Evolutionary conservation across 2,888 invertebrate genomes (phyloP).

Genomic region (Acronicta aceris): DNA sequence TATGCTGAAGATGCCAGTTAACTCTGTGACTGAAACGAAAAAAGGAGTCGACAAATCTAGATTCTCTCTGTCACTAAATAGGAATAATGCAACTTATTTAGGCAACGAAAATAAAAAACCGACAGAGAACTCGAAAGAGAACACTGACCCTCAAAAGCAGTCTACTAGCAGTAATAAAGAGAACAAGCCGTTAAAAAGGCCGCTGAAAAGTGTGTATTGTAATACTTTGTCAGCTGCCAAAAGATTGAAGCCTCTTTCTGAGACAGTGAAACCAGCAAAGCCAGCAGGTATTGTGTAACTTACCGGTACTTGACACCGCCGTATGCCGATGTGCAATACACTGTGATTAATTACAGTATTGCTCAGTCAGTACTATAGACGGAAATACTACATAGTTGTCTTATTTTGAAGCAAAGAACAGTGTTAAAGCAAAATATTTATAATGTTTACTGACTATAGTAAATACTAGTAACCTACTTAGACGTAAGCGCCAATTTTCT

Average conservation of each 20-base stretch:
- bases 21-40: constrained; percentile 82
- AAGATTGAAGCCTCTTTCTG: constrained; percentile 78
- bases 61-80: constrained; percentile 81
- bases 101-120: constrained; percentile 74
- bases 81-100: constrained; percentile 82
- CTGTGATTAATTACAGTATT: constrained; percentile 28
- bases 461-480: too few species aligned
- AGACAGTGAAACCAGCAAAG: constrained; percentile 69
- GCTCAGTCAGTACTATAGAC: constrained; percentile 12
- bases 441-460: too few species aligned
- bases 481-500: too few species aligned
- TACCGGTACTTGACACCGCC: constrained; percentile 48
- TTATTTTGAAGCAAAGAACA: neutral
- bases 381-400: constrained; percentile 11
- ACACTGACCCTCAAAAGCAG: constrained; percentile 63
- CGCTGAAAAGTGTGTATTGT: constrained; percentile 73
- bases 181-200: constrained; percentile 81
- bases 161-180: constrained; percentile 75
- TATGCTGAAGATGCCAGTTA: constrained; percentile 89
- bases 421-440: too few species aligned
- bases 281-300: constrained; percentile 74
- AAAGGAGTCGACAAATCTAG: constrained; percentile 82
- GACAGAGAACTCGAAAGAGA: constrained; percentile 68
- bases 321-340: constrained; percentile 35
- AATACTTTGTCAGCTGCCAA: constrained; percentile 83